Evolutionary conservation across 2,888 invertebrate genomes (phyloP).

Genomic region (Cryptocephalus primarius): DNA sequence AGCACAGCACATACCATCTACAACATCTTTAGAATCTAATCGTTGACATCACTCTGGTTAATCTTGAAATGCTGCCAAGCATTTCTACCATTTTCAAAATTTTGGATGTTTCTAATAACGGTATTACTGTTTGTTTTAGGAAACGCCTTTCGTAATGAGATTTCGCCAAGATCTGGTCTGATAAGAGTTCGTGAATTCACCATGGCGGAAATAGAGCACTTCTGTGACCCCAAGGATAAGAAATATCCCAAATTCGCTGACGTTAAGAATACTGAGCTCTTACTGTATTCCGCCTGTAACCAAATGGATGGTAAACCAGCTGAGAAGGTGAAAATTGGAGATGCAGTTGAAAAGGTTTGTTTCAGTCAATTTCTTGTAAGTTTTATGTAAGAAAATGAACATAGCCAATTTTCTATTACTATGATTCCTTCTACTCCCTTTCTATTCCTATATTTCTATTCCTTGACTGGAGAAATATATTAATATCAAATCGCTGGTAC

Average conservation of each 20-base stretch:
- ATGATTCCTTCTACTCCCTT: too few relatives aligned
- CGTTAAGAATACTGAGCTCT: slow-evolving; percentile 63
- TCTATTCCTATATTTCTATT: too few relatives aligned
- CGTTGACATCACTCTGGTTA: too few relatives aligned
- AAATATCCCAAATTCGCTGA: slow-evolving; percentile 80
- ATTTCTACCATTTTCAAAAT: too few relatives aligned
- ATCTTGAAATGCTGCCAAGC: too few relatives aligned
- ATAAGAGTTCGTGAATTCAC: slow-evolving; percentile 96
- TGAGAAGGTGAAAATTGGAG: slow-evolving; percentile 64
- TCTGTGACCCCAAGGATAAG: slow-evolving; percentile 86
- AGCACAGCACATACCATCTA: too few relatives aligned
- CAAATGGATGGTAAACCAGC: slow-evolving; percentile 96
- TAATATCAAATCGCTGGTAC: too few relatives aligned
- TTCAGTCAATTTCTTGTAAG: neutral
- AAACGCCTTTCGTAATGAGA: slow-evolving; percentile 97
- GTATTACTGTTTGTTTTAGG: slow-evolving; percentile 36
- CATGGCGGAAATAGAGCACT: slow-evolving; percentile 99
- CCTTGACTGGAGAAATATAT: too few relatives aligned
- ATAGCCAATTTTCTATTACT: too few relatives aligned
- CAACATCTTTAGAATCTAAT: too few relatives aligned
- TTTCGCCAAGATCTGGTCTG: slow-evolving; percentile 93
- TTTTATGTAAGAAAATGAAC: neutral
- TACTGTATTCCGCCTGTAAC: slow-evolving; percentile 88
- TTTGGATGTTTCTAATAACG: neutral
- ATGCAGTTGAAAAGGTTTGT: slow-evolving; percentile 66